Base-by-base conservation (phyloP, 1,140 invertebrate species). In the Mesaphorura yosii region DNA sequence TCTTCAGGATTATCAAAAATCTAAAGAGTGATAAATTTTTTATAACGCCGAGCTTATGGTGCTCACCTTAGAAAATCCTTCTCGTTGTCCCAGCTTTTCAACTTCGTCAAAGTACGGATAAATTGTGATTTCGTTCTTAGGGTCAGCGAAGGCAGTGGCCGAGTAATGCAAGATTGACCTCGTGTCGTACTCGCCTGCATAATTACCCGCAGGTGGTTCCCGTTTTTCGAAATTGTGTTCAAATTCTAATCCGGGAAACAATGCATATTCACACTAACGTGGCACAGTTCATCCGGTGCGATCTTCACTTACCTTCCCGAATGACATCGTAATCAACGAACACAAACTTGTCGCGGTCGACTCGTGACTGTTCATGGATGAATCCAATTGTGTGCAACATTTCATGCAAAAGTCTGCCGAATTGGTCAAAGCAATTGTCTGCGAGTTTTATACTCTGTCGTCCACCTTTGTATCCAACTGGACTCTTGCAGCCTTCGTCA, bases 151-250 rank as follows among this genome's bases (percentile, higher is more conserved):
- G 10, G 46, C 46, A 19, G 22, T 19, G 19, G 46, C 46, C 15
- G 28, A 34, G 28, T 48, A 48, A 23, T 48, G 46, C 4, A 48
- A 12, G 3, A 48, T 31, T n/a, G 20, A 26, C 7, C 19, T 34
- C 6, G 46, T 48, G 23, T 48, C 46, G 23, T 48, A 48, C 23
- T 48, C 46, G 19, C 46, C 46, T 20, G 46, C 46, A 22, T 48
- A 48, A 19, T 48, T 48, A 19, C 46, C 46, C 10, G 46, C 46
- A 5, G 46, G 46, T 48, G 46, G 46, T 34, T 48, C 46, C 19
- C 46, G 25, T 37, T 48, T 48, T 34, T 48, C 46, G 23, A 48
- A 48, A 34, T 48, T 48, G 19, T 48, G 46, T 22, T 48, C 46
- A 48, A 34, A 48, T 34, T 48, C 46, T 48, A n/a, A n/a, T n/a